Base-by-base conservation (phyloP, 1,140 invertebrate genomes). In the Hylaeus volcanicus region DNA sequence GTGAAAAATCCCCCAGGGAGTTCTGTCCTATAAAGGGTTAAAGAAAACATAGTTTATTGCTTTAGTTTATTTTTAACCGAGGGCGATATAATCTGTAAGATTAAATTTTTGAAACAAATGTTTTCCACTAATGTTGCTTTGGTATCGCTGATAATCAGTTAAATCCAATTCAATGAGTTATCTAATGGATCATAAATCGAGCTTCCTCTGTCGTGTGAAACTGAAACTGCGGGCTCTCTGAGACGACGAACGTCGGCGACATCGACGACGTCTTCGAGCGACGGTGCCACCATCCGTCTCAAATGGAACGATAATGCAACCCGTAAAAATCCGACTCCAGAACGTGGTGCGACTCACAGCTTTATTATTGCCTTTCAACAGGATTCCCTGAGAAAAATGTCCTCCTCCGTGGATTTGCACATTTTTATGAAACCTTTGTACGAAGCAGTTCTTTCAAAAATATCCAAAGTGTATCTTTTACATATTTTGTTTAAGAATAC, bases 121-220 rank as follows among this genome's bases (percentile, higher is more conserved):
- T 26, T 26, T 26, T 26, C 26, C 26, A 26, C 26, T 26, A 26
- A 26, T 26, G 26, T 26, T 26, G 26, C 26, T 26, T 26, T 26
- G 26, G 26, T 26, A 26, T 26, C 26, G 26, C 26, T 26, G 26
- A 26, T 26, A 26, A 26, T 26, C 26, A 26, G 26, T 26, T 26
- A 26, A 92, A 93, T 92, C 92, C 92, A 92, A 92, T 92, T 88
- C 89, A 66, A 89, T 83, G 91, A 92, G 91, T 92, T 92, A 90
- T 93, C 91, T 93, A 92, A 92, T 92, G 92, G 92, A 93, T 93
- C 90, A 90, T 92, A 92, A 93, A 93, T 90, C 89, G 80, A 70
- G 86, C 83, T 74, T 81, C 64, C 77, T 75, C 48, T 43, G 11
- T 53, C 64, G 70, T 82, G 85, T 87, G 90, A 89, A 90, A 90